Base-by-base conservation (phyloP, 2,888 invertebrate species). In the Drosophila hamatofila region DNA sequence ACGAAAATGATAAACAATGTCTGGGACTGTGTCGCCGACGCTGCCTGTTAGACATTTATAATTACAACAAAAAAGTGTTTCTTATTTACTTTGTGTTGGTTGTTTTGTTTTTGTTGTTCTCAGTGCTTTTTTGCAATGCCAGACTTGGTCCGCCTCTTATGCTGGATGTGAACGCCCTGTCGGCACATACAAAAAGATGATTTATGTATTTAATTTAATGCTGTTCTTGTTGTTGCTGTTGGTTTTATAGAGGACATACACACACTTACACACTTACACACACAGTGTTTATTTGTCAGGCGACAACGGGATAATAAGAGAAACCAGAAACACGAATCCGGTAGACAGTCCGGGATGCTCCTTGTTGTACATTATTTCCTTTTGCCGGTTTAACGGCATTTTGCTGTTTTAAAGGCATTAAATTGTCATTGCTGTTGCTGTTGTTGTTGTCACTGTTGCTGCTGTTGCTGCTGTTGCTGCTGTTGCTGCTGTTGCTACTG, bases 151-250 rank as follows among this genome's bases (percentile, higher is more conserved):
- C 30, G 30, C 42, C 30, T 44, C 56, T 21, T 12, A 11, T n/a
- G 39, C 39, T 18, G 75, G 59, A 63, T 64, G 56, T 54, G 57
- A 66, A 67, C 69, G 68, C 57, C 52, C 83, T 70, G 80, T 78
- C 67, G 83, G 65, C 82, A 72, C 61, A 75, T 65, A 69, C 68
- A 72, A 83, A 79, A 81, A 87, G 58, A 89, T 86, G 85, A 86
- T 86, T 86, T 86, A 86, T 86, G 85, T 80, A 84, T 89, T 88
- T 84, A 86, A 86, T 86, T 86, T 86, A 85, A 85, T 89, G 82
- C 70, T 72, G 65, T 70, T 78, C 78, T 74, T 83, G 71, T 44
- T 52, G 52, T 23, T 72, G 64, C 49, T 78, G 70, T 54, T 63
- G 58, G 37, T 39, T 46, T 57, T 46, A 57, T 57, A 46, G 44